A percentile compares a stretch with the other conserved stretches of the same genome.
Conservation (phyloP, 1,140 invertebrate species). For the Episyrphus balteatus region DNA sequence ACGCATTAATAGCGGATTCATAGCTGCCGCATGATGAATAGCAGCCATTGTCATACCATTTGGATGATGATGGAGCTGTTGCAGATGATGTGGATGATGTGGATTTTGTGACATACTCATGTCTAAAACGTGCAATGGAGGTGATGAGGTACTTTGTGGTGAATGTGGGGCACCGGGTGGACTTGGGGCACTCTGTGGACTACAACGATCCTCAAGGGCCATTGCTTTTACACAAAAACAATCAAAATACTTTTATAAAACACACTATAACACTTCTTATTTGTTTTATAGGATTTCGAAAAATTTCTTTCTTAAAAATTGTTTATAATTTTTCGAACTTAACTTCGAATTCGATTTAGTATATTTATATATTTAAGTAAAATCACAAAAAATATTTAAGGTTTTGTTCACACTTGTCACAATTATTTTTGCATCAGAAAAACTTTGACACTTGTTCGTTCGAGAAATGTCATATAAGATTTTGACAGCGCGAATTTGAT, state of each 20-base stretch:
- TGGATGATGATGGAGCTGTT: slow-evolving; percentile 32
- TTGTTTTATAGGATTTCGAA: neutral
- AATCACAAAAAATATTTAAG: neutral
- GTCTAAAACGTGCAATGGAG: slow-evolving; percentile 11
- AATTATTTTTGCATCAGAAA: too few species aligned
- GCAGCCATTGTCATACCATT: slow-evolving; percentile 18
- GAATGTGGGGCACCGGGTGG: slow-evolving; percentile 25
- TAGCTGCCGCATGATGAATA: slow-evolving; percentile 27
- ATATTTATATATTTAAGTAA: neutral
- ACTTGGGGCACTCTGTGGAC: slow-evolving; percentile 46
- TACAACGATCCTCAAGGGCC: slow-evolving; percentile 49
- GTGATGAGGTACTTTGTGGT: slow-evolving; percentile 9
- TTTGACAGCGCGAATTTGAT: too few species aligned
- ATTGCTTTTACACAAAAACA: slow-evolving; percentile 24
- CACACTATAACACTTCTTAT: slow-evolving; percentile 4
- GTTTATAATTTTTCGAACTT: slow-evolving; percentile 1
- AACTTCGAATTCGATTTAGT: slow-evolving; percentile 2
- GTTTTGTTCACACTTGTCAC: too few species aligned
- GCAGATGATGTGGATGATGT: slow-evolving; percentile 29
- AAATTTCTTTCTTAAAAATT: neutral
- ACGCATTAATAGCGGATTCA: slow-evolving; percentile 22
- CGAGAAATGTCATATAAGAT: too few species aligned
- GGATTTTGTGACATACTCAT: slow-evolving; percentile 29
- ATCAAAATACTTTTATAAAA: slow-evolving; percentile 5
- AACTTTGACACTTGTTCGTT: too few species aligned